Evolutionary conservation across 2,797 vertebrate species (phyloP).

Genomic region (Crenuchus spilurus): DNA sequence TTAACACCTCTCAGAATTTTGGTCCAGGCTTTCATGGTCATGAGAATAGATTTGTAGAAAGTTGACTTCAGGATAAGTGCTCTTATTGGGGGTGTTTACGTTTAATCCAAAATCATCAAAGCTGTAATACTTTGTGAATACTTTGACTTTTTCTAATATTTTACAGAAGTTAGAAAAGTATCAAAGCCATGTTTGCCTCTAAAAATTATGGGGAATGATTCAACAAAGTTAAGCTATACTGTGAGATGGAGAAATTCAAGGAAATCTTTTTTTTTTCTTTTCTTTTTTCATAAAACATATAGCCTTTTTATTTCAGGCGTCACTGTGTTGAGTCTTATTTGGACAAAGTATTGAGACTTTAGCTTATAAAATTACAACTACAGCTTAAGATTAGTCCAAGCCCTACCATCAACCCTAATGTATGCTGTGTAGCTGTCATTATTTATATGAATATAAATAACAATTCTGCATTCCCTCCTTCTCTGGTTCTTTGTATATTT

Average conservation of each 20-base stretch:
- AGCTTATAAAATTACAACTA: slow-evolving; percentile 18
- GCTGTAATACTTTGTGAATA: slow-evolving; percentile 8
- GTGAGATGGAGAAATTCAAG: slow-evolving; percentile 14
- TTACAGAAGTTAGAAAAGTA: slow-evolving; percentile 24
- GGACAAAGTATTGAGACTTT: background rate
- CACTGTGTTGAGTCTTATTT: slow-evolving; percentile 8
- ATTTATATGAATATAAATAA: slow-evolving; percentile 24
- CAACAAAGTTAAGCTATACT: slow-evolving; percentile 4
- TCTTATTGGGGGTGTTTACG: slow-evolving; percentile 15
- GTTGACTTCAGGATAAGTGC: background rate
- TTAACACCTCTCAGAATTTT: background rate
- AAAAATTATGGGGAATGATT: slow-evolving; percentile 25
- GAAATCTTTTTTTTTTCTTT: slow-evolving; percentile 27
- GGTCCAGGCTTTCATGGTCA: background rate
- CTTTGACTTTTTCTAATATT: slow-evolving; percentile 12
- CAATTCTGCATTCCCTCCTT: no score
- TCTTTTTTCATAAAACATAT: no score
- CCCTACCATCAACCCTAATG: background rate
- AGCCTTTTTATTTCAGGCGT: slow-evolving; percentile 18
- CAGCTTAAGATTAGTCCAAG: slow-evolving; percentile 11
- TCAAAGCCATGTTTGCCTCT: slow-evolving; percentile 10
- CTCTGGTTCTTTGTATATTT: no score
- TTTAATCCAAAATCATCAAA: slow-evolving; percentile 12
- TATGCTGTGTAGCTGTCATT: slow-evolving; percentile 18
- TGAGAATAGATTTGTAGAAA: background rate